Base-by-base conservation (phyloP, 2,113 vertebrate genomes). In the Labeo rohita region DNA sequence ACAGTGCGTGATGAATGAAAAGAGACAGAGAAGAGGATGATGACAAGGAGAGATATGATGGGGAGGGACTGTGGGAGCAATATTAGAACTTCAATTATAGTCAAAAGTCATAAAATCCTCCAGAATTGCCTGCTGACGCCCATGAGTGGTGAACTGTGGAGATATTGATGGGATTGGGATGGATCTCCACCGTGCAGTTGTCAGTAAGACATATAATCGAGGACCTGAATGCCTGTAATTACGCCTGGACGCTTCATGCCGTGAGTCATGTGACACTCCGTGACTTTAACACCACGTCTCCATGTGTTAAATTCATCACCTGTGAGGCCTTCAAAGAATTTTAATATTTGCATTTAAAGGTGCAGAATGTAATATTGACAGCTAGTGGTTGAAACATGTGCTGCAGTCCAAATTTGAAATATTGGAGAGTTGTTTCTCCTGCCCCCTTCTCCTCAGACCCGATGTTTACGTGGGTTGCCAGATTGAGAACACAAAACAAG, bases 91-190 rank as follows among this genome's bases (percentile, higher is more conserved):
- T 72, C 47, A 84, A 87, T 80, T 61, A 80, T 36, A 23, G 8
- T 23, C 13, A 84, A 73, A 84, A 72, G 86, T 87, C 45, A 56
- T 87, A 80, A 87, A 87, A 84, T 36, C 52, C 45, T 52, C 52
- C 12, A 65, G 12, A 47, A 84, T 84, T 63, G 63, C 81, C 81
- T 72, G 68, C 66, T 80, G 86, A 84, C 34, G 34, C 65, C 81
- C 68, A 34, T 59, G 61, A 61, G 59, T 50, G 43, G 21, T 65
- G 72, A 76, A 39, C 28, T 87, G 82, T 84, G 56, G 50, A 80
- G 56, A 84, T 49, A 80, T 28, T 56, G 54, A 56, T 68, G 65
- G 54, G 65, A 49, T 65, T 80, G 75, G 43, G 59, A 11, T 45
- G n/a, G 76, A 73, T 65, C 70, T 73, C 12, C 78, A 39, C 34